These are phyloP conservation scores for Pherbina coryleti DNA, from an alignment of 2,888 invertebrate genomes.

Conservation along the genomic window DNA sequence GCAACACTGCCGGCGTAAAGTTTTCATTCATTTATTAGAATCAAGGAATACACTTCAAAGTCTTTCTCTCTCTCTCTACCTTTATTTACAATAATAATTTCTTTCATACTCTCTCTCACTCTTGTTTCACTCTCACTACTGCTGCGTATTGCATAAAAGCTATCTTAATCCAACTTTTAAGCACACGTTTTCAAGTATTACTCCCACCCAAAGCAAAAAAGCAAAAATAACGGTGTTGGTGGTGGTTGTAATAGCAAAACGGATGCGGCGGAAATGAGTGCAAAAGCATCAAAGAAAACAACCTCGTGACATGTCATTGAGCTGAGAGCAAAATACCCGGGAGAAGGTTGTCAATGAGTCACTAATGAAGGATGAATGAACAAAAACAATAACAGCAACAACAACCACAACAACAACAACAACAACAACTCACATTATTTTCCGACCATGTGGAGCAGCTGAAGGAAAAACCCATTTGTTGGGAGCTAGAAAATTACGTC, in stretches of 20 bases:
- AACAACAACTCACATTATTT: constrained; percentile 34
- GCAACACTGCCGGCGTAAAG: too few relatives aligned
- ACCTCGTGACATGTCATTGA: constrained; percentile 26
- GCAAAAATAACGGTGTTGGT: neutral
- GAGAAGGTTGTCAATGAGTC: constrained; percentile 16
- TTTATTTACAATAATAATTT: too few relatives aligned
- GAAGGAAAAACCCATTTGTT: neutral
- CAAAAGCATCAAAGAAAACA: neutral
- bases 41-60: too few relatives aligned
- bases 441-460: too few relatives aligned
- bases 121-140: neutral
- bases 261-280: neutral
- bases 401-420: constrained; percentile 40
- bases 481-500: neutral
- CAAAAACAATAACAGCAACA: constrained; percentile 26
- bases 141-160: neutral
- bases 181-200: neutral
- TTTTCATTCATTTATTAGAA: too few relatives aligned
- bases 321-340: constrained; percentile 34
- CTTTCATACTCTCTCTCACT: too few relatives aligned
- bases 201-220: neutral
- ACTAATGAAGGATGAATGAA: constrained; percentile 28
- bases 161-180: too few relatives aligned
- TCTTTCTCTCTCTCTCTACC: too few relatives aligned
- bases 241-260: neutral